Evolutionary conservation across 1,140 invertebrate species (phyloP).

Genomic region (Chironomus tepperi): DNA sequence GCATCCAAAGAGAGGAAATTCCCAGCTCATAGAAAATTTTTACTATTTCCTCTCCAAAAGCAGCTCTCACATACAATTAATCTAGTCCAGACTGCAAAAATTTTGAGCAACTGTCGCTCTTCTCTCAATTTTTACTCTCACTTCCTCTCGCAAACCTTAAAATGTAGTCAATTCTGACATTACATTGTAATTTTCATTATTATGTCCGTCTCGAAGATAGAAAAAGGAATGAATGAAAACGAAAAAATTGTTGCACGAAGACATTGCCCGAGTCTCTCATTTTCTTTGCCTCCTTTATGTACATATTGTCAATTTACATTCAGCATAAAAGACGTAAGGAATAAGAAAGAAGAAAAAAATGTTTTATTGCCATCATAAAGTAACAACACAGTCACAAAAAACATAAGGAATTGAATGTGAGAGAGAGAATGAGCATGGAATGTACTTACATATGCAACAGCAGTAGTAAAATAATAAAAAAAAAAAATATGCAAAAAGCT

Average conservation of each 20-base stretch:
- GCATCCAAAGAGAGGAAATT: too few relatives aligned
- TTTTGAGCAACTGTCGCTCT: too few relatives aligned
- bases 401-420: too few relatives aligned
- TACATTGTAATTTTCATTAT: background rate
- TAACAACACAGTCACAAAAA: too few relatives aligned
- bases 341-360: background rate
- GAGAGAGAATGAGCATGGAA: background rate
- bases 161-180: too few relatives aligned
- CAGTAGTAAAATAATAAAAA: background rate
- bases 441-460: slow-evolving; percentile 5
- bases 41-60: too few relatives aligned
- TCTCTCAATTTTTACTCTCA: too few relatives aligned
- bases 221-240: background rate
- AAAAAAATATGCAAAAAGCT: background rate
- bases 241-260: slow-evolving; percentile 18
- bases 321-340: too few relatives aligned
- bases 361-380: background rate
- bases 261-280: background rate
- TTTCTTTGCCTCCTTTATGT: background rate
- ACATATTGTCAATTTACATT: slow-evolving; percentile 18
- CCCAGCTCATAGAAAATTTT: too few relatives aligned
- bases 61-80: too few relatives aligned
- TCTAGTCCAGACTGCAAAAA: too few relatives aligned
- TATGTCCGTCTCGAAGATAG: background rate
- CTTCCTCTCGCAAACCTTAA: too few relatives aligned